Conservation (phyloP, 2,797 vertebrate species). For the Alcedo quadribrachys region DNA sequence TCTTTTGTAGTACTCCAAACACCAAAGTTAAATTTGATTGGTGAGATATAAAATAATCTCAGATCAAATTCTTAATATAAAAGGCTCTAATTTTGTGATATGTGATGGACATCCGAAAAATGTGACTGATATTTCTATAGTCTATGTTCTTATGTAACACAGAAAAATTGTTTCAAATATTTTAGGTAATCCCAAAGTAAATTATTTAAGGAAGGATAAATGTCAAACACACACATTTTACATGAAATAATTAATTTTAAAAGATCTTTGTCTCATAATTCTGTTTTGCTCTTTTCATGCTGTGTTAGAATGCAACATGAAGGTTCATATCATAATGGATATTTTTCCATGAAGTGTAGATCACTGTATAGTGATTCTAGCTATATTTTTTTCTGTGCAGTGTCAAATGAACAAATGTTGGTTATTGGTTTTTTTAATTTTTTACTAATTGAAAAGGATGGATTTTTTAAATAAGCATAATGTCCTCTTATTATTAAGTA, state of each 20-base stretch:
- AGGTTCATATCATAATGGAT: neutral
- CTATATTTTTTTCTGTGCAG: neutral
- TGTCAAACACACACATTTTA: neutral
- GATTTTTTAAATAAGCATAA: neutral
- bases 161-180: neutral
- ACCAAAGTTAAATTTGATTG: neutral
- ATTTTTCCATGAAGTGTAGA: neutral
- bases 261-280: neutral
- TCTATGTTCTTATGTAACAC: neutral
- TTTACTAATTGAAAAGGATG: neutral
- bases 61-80: neutral
- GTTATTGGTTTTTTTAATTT: neutral
- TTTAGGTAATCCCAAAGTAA: neutral
- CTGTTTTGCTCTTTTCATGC: neutral
- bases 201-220: neutral
- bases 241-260: neutral
- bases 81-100: neutral
- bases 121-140: neutral
- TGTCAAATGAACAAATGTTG: neutral
- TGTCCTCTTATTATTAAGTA: neutral
- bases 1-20: neutral
- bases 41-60: neutral
- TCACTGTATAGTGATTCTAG: neutral
- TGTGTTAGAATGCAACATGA: rapidly evolving
- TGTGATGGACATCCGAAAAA: neutral